Conservation (phyloP, 2,113 vertebrate species). For the Rhynchopsitta pachyrhyncha region DNA sequence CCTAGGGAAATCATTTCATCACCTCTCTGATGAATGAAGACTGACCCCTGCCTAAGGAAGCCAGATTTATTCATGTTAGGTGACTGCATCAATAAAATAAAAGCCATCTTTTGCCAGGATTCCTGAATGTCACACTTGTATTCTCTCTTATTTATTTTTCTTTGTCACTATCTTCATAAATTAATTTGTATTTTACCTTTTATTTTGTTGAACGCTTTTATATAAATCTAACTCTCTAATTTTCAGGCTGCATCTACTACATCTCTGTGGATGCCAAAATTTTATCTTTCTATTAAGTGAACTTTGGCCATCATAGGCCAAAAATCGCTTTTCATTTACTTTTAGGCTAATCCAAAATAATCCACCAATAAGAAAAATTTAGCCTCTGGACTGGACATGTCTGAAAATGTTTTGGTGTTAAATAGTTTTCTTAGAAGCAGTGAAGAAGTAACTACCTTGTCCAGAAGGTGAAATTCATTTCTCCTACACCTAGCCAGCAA, state of each 20-base stretch:
- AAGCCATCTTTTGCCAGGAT: background rate
- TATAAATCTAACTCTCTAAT: background rate
- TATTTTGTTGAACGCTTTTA: background rate
- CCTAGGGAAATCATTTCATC: constrained; percentile 34
- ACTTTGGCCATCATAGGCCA: background rate
- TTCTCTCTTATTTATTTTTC: background rate
- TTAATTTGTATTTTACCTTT: background rate
- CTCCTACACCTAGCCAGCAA: background rate
- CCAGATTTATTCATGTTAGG: constrained; percentile 1
- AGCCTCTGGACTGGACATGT: background rate
- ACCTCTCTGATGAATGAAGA: constrained; percentile 10
- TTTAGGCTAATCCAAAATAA: background rate
- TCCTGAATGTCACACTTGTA: background rate
- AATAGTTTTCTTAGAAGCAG: background rate
- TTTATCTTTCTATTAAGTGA: background rate
- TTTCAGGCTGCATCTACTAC: background rate
- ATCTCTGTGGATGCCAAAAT: background rate
- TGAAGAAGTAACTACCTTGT: background rate
- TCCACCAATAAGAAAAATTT: background rate
- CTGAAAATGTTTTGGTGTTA: background rate
- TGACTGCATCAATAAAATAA: constrained; percentile 14
- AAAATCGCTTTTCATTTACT: background rate
- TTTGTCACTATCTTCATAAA: background rate
- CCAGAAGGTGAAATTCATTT: background rate
- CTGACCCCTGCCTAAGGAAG: constrained; percentile 27